Percentiles rank a stretch among this genome's conserved stretches.
phyloP scores from a whole-genome alignment of 53 echinoderm and acorn worm genomes.

The Apostichopus leukothele region DNA sequence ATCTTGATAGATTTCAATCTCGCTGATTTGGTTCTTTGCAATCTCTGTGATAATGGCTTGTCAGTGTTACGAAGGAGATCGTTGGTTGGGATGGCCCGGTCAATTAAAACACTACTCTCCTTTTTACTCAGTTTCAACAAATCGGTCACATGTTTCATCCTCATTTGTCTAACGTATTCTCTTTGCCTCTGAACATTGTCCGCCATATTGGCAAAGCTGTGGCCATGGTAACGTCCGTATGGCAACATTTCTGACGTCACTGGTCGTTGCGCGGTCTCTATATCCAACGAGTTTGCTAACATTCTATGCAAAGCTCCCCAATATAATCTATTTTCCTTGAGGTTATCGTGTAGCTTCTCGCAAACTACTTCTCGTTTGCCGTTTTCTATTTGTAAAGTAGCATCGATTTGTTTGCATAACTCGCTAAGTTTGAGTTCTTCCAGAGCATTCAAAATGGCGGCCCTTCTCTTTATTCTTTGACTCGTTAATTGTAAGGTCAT shows the following conservation, averaged over 20 bases:
- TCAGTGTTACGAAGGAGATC: slow-evolving; percentile 56
- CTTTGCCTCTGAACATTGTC: slow-evolving; percentile 58
- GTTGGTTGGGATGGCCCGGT: slow-evolving; percentile 57
- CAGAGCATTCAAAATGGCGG: slow-evolving; percentile 67
- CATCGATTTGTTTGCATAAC: slow-evolving; percentile 58
- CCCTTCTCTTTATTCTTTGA: slow-evolving; percentile 62
- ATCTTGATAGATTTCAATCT: not conserved
- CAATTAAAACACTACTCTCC: slow-evolving; percentile 66
- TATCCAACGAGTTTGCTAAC: not conserved
- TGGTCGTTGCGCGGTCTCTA: not conserved
- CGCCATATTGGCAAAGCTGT: slow-evolving; percentile 53
- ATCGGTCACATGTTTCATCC: slow-evolving; percentile 51
- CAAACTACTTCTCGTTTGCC: slow-evolving; percentile 55
- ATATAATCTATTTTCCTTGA: slow-evolving; percentile 74
- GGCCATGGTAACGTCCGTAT: slow-evolving; percentile 72
- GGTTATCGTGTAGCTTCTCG: slow-evolving; percentile 56
- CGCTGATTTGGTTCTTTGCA: slow-evolving; percentile 31
- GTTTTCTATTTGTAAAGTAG: slow-evolving; percentile 59
- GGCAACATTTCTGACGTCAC: slow-evolving; percentile 32
- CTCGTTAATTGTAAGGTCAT: slow-evolving; percentile 69
- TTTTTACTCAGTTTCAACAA: slow-evolving; percentile 56
- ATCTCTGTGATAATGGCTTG: slow-evolving; percentile 65
- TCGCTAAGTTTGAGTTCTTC: slow-evolving; percentile 68
- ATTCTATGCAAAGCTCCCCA: slow-evolving; percentile 57
- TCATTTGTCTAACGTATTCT: slow-evolving; percentile 55